phyloP scores from a whole-genome alignment of 2,888 invertebrate species.

The Eudasyphora cyanicolor region DNA sequence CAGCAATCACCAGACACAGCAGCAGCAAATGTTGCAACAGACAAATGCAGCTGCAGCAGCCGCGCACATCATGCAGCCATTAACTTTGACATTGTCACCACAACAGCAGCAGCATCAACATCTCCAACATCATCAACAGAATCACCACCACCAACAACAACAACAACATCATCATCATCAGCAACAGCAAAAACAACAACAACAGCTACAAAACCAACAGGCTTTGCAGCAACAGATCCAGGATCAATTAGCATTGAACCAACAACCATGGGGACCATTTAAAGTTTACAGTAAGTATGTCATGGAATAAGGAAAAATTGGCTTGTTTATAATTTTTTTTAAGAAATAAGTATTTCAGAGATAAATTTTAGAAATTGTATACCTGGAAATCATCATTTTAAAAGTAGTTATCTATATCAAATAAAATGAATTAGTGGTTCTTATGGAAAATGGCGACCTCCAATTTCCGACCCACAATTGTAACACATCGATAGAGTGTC shows the following conservation, averaged over 20 bases:
- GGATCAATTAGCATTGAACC: constrained; percentile 75
- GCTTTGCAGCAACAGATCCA: constrained; percentile 70
- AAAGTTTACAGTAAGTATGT: constrained; percentile 80
- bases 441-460: too few species aligned
- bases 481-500: too few species aligned
- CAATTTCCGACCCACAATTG: too few species aligned
- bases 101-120: constrained; percentile 72
- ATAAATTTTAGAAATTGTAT: too few species aligned
- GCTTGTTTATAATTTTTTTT: too few species aligned
- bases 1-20: constrained; percentile 54
- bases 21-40: constrained; percentile 52
- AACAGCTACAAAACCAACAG: constrained; percentile 68
- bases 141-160: constrained; percentile 68
- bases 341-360: too few species aligned
- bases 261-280: constrained; percentile 79
- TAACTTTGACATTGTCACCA: constrained; percentile 75
- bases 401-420: too few species aligned
- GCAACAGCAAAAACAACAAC: constrained; percentile 68
- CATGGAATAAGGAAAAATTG: too few species aligned
- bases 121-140: constrained; percentile 71
- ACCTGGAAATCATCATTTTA: too few species aligned
- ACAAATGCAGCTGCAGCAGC: constrained; percentile 67
- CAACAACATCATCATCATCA: constrained; percentile 68
- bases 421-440: too few species aligned
- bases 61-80: constrained; percentile 71